phyloP scores from a whole-genome alignment of 2,888 invertebrate species.

The Seladonia tumulorum region DNA sequence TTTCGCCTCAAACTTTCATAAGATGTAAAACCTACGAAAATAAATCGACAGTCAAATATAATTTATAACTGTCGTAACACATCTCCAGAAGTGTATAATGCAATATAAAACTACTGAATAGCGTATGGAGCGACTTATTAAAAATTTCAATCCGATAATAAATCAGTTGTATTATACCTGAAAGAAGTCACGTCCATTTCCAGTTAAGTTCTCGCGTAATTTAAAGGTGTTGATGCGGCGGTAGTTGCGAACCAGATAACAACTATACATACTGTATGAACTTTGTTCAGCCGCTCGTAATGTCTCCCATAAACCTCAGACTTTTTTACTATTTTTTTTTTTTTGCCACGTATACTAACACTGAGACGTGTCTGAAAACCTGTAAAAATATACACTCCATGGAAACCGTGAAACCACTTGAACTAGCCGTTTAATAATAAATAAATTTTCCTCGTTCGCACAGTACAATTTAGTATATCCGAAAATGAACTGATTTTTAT shows the following conservation, averaged over 20 bases:
- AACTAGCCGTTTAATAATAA: not conserved
- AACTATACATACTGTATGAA: not conserved
- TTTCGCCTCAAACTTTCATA: not conserved
- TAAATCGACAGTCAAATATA: not conserved
- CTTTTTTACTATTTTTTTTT: slow-evolving; percentile 6
- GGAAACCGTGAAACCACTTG: not conserved
- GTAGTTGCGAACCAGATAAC: not conserved
- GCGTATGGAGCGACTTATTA: not conserved
- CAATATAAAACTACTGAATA: not conserved
- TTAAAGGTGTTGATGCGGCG: not conserved
- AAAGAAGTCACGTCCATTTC: not conserved
- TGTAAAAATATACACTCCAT: not conserved
- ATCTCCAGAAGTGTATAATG: not conserved
- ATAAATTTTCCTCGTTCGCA: not conserved
- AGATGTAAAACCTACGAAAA: not conserved
- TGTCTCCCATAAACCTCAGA: slow-evolving; percentile 2
- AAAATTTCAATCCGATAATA: not conserved
- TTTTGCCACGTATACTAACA: not conserved
- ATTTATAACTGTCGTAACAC: not conserved
- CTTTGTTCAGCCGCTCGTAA: slow-evolving; percentile 23
- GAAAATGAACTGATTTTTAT: not conserved
- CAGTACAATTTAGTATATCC: not conserved
- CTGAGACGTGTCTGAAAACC: not conserved
- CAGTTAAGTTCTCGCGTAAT: not conserved
- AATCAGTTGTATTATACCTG: not conserved